A percentile compares a stretch with the other conserved stretches of the same genome.
Conservation (phyloP, 2,113 vertebrate species). For the Mohoua ochrocephala region DNA sequence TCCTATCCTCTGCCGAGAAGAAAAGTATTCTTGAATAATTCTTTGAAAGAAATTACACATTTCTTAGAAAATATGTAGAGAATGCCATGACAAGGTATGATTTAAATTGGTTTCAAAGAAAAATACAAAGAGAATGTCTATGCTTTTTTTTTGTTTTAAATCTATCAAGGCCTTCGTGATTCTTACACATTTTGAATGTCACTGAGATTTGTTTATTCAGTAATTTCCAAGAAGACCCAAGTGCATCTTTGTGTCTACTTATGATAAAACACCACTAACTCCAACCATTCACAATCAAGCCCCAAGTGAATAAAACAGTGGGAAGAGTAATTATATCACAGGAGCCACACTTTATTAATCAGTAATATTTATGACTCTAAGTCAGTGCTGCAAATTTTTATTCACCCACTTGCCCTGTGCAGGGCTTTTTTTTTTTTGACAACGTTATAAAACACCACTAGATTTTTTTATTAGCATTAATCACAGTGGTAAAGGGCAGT, state of each 20-base stretch:
- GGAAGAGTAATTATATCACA: neutral
- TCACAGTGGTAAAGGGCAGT: neutral
- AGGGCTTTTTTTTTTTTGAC: neutral
- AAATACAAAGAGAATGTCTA: neutral
- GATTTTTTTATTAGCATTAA: neutral
- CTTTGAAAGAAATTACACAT: neutral
- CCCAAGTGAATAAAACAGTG: neutral
- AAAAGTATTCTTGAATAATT: neutral
- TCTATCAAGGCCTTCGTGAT: neutral
- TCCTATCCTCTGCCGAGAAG: neutral
- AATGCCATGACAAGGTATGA: neutral
- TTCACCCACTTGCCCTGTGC: neutral
- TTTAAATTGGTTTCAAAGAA: neutral
- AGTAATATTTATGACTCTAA: slow-evolving; percentile 10
- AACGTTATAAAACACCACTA: neutral
- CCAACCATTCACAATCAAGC: neutral
- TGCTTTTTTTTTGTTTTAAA: neutral
- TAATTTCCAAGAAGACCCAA: neutral
- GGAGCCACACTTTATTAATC: neutral
- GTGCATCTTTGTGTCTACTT: neutral
- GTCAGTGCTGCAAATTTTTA: neutral
- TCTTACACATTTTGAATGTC: neutral
- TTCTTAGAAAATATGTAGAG: neutral
- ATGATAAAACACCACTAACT: neutral
- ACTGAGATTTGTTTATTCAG: neutral